phyloP scores from a whole-genome alignment of 2,113 vertebrate species.

The Tupaia chinensis region DNA sequence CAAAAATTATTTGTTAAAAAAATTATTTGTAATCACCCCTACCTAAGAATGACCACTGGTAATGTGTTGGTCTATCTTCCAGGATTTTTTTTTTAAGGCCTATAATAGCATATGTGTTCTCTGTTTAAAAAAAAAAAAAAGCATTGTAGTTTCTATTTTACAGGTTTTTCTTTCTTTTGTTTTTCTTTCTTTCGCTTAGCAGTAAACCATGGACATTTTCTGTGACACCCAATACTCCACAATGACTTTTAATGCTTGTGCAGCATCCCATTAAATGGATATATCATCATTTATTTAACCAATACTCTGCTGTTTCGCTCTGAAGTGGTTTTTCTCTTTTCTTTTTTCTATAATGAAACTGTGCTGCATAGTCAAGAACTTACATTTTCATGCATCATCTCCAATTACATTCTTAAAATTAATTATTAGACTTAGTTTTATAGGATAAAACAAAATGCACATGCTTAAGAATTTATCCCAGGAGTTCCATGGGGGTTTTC shows the following conservation, averaged over 20 bases:
- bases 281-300: conserved; percentile 48
- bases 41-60: not conserved
- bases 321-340: conserved; percentile 28
- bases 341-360: not conserved
- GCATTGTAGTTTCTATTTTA: not conserved
- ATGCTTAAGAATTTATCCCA: not conserved
- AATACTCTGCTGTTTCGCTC: conserved; percentile 33
- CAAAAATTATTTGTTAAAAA: not conserved
- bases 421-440: conserved; percentile 3
- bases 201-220: conserved; percentile 30
- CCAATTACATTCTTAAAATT: conserved; percentile 33
- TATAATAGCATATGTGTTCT: not conserved
- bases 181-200: not conserved
- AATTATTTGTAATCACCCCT: not conserved
- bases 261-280: not conserved
- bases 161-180: not conserved
- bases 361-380: conserved; percentile 11
- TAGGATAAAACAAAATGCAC: not conserved
- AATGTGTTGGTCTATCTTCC: not conserved
- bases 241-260: conserved; percentile 4
- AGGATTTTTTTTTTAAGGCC: not conserved
- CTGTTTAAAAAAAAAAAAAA: not conserved
- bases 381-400: not conserved
- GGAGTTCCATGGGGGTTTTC: conserved; percentile 8
- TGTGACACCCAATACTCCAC: not conserved